Percentiles rank a stretch among this genome's conserved stretches.
Conservation (phyloP, 2,888 invertebrate species). For the Drosophila monieri region DNA sequence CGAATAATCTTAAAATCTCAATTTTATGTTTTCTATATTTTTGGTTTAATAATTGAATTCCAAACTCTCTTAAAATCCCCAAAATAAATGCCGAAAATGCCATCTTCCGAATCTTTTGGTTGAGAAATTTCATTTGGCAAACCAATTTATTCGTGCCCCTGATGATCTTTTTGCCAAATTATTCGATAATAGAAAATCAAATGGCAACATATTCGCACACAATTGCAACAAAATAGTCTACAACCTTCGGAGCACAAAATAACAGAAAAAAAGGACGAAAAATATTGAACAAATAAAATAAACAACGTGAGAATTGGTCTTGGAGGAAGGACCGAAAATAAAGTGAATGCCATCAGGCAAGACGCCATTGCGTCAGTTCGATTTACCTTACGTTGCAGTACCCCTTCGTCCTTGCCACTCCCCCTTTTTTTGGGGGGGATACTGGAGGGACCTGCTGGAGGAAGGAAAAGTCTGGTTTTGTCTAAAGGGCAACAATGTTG, state of each 20-base stretch:
- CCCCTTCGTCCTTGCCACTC: not conserved
- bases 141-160: slow-evolving; percentile 21
- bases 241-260: slow-evolving; percentile 19
- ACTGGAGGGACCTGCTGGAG: not conserved
- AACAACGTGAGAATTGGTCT: slow-evolving; percentile 26
- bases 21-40: no score
- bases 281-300: slow-evolving; percentile 14
- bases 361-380: slow-evolving; percentile 68
- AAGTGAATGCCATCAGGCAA: slow-evolving; percentile 66
- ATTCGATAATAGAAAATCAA: slow-evolving; percentile 73
- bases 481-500: slow-evolving; percentile 68
- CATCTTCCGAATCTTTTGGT: not conserved
- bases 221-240: slow-evolving; percentile 72
- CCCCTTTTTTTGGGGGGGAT: slow-evolving; percentile 43
- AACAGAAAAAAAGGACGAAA: slow-evolving; percentile 11
- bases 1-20: no score
- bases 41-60: no score
- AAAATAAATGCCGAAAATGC: not conserved
- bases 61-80: not conserved
- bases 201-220: slow-evolving; percentile 76
- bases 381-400: slow-evolving; percentile 44
- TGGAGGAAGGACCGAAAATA: slow-evolving; percentile 43
- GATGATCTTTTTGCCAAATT: slow-evolving; percentile 50
- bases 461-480: slow-evolving; percentile 19
- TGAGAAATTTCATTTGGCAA: slow-evolving; percentile 4